Evolutionary conservation across 2,113 vertebrate genomes (phyloP).

Genomic region (Gadus macrocephalus): DNA sequence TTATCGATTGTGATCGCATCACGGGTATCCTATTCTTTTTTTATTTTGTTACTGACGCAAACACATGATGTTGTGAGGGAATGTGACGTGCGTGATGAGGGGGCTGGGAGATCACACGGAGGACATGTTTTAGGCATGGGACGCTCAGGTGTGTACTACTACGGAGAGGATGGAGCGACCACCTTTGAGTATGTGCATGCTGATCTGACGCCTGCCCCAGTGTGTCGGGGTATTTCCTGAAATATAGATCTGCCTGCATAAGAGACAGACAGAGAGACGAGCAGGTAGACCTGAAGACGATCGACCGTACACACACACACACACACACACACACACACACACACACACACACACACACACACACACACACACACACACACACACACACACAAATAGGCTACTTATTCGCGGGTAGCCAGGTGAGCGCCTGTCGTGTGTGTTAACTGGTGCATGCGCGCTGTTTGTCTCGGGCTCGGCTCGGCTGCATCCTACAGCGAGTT

Average conservation of each 20-base stretch:
- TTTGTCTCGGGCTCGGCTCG: neutral
- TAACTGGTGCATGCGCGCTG: slow-evolving; percentile 46
- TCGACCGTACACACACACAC: neutral
- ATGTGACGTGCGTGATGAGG: too few relatives aligned
- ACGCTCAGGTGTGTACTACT: too few relatives aligned
- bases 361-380: slow-evolving; percentile 20
- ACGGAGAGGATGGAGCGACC: too few relatives aligned
- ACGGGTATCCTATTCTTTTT: too few relatives aligned
- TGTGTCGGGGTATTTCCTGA: slow-evolving; percentile 59
- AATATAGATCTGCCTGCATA: slow-evolving; percentile 13
- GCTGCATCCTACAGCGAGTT: slow-evolving; percentile 16
- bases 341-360: slow-evolving; percentile 20
- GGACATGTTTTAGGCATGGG: too few relatives aligned
- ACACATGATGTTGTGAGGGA: too few relatives aligned
- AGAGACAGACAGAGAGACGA: neutral
- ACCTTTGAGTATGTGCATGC: too few relatives aligned
- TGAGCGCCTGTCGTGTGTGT: slow-evolving; percentile 30
- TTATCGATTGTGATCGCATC: too few relatives aligned
- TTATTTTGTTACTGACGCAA: too few relatives aligned
- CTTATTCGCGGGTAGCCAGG: slow-evolving; percentile 22
- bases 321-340: neutral
- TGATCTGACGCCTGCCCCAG: too few relatives aligned
- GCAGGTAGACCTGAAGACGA: neutral
- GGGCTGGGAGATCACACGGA: too few relatives aligned
- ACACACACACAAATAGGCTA: slow-evolving; percentile 15